phyloP scores from a whole-genome alignment of 2,888 invertebrate genomes.

The Adineta ricciae region DNA sequence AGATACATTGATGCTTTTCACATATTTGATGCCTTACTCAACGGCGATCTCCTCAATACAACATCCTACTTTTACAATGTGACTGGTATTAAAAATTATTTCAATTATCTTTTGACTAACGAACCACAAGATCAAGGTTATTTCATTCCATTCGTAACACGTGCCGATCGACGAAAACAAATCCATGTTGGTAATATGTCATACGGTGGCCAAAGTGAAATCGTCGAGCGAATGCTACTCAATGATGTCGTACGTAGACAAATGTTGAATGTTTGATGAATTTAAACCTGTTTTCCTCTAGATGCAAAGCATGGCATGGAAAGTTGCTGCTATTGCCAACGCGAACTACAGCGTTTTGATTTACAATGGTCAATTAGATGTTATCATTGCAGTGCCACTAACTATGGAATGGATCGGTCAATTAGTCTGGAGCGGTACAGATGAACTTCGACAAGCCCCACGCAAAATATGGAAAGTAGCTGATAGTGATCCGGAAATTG shows the following conservation, averaged over 20 bases:
- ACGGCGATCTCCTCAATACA: slow-evolving; percentile 42
- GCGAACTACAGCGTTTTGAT: slow-evolving; percentile 57
- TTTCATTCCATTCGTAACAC: slow-evolving; percentile 42
- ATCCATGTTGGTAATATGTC: slow-evolving; percentile 74
- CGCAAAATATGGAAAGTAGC: slow-evolving; percentile 57
- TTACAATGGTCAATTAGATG: slow-evolving; percentile 80
- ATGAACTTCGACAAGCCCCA: slow-evolving; percentile 59
- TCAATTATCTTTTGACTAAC: slow-evolving; percentile 41
- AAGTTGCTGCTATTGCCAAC: not conserved
- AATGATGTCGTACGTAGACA: slow-evolving; percentile 61
- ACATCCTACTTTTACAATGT: slow-evolving; percentile 44
- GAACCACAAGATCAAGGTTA: slow-evolving; percentile 40
- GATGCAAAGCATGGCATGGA: slow-evolving; percentile 14
- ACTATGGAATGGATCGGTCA: slow-evolving; percentile 68
- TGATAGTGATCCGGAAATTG: slow-evolving; percentile 42
- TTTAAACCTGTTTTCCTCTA: not conserved
- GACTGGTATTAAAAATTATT: slow-evolving; percentile 43
- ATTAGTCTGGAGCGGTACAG: slow-evolving; percentile 61
- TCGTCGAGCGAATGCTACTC: slow-evolving; percentile 63
- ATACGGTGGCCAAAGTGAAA: slow-evolving; percentile 53
- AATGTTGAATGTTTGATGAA: too few relatives aligned
- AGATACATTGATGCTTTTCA: not conserved
- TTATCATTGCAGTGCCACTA: slow-evolving; percentile 76
- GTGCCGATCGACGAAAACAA: slow-evolving; percentile 57
- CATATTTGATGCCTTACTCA: slow-evolving; percentile 37